Conservation (phyloP, 1,140 invertebrate genomes). For the Microplitis demolitor region DNA sequence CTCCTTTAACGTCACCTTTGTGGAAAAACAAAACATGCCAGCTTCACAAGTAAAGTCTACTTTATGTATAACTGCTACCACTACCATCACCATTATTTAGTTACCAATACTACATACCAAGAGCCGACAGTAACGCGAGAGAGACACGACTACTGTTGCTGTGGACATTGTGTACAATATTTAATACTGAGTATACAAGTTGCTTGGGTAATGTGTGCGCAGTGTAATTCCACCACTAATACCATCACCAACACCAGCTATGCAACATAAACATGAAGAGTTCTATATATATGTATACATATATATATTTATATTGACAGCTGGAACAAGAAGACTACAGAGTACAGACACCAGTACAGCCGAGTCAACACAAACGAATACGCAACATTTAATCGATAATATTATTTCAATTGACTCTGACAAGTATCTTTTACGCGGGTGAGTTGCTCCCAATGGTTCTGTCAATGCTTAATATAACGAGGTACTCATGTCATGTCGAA, state of each 20-base stretch:
- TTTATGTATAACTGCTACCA: no score
- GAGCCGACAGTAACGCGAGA: no score
- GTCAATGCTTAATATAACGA: background rate
- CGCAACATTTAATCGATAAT: background rate
- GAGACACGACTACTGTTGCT: no score
- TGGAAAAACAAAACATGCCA: constrained; percentile 45
- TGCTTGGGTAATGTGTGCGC: no score
- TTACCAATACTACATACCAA: background rate
- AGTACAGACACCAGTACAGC: background rate
- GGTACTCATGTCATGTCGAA: background rate
- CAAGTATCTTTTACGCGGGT: background rate
- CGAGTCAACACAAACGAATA: background rate
- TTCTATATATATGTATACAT: no score
- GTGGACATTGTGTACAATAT: no score
- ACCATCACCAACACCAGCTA: no score
- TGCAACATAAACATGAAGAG: no score
- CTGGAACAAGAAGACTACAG: background rate
- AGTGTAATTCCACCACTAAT: no score
- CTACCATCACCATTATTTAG: background rate
- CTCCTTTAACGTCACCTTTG: constrained; percentile 45
- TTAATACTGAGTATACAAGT: no score
- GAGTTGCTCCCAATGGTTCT: background rate
- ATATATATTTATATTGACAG: constrained; percentile 1
- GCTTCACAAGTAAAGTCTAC: background rate
- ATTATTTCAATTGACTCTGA: constrained; percentile 16